Conservation (phyloP, 1,140 invertebrate species). For the Macrocentrus cingulum region DNA sequence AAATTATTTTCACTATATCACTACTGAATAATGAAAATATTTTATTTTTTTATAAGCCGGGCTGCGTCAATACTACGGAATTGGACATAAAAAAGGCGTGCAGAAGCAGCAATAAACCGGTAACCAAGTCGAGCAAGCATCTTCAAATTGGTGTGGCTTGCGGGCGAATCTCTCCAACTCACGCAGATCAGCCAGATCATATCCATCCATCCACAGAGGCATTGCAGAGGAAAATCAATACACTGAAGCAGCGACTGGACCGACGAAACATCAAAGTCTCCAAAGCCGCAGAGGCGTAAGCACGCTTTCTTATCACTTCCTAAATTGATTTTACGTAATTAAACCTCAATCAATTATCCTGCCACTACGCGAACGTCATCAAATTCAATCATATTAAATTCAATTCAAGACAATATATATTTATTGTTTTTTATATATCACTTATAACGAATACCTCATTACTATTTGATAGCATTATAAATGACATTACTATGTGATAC, state of each 20-base stretch:
- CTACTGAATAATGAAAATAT: background rate
- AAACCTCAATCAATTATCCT: no score
- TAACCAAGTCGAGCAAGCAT: constrained; percentile 60
- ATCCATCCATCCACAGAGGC: constrained; percentile 57
- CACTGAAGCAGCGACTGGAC: constrained; percentile 77
- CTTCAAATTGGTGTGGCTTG: constrained; percentile 58
- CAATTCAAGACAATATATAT: no score
- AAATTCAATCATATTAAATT: no score
- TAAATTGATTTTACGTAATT: background rate
- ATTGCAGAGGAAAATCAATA: constrained; percentile 66
- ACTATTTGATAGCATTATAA: no score
- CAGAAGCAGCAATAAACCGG: constrained; percentile 72
- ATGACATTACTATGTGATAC: no score
- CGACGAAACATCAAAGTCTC: constrained; percentile 92
- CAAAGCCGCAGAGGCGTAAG: constrained; percentile 95
- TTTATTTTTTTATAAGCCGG: constrained; percentile 69
- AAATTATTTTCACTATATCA: no score
- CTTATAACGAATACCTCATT: no score
- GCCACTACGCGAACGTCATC: no score
- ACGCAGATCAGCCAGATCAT: constrained; percentile 56
- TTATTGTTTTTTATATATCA: no score
- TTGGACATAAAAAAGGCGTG: constrained; percentile 97
- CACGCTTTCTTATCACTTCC: constrained; percentile 34
- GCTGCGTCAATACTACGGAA: constrained; percentile 98
- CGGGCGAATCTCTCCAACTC: constrained; percentile 66